Evolutionary conservation across 1,140 invertebrate species (phyloP).

Genomic region (Laupala kohalensis): DNA sequence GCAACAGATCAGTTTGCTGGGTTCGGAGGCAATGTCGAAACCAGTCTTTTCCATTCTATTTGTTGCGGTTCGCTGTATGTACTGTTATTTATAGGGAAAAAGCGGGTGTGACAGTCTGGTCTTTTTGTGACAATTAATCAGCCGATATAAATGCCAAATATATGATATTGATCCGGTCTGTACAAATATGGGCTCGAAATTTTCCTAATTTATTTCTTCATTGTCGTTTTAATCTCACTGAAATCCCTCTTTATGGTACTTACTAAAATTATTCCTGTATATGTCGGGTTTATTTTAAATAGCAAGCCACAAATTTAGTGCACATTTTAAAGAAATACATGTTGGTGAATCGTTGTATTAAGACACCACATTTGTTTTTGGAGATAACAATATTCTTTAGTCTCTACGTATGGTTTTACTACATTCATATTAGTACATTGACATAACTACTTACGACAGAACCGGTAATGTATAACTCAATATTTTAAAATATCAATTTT

Average conservation of each 20-base stretch:
- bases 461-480: too few relatives aligned
- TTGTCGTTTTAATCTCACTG: background rate
- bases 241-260: background rate
- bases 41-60: background rate
- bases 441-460: too few relatives aligned
- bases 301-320: background rate
- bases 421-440: too few relatives aligned
- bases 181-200: background rate
- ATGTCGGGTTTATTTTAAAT: background rate
- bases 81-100: background rate
- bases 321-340: background rate
- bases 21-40: background rate
- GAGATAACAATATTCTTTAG: too few relatives aligned
- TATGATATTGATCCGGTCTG: background rate
- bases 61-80: background rate
- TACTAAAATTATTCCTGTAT: background rate
- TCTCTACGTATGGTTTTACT: too few relatives aligned
- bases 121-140: background rate
- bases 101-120: background rate
- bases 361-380: too few relatives aligned
- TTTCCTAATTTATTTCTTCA: background rate
- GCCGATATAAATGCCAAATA: background rate
- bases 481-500: too few relatives aligned
- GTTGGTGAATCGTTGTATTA: background rate
- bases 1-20: background rate